Base-by-base conservation (phyloP, 2,888 invertebrate species). In the Callyntrura guangdongensis region DNA sequence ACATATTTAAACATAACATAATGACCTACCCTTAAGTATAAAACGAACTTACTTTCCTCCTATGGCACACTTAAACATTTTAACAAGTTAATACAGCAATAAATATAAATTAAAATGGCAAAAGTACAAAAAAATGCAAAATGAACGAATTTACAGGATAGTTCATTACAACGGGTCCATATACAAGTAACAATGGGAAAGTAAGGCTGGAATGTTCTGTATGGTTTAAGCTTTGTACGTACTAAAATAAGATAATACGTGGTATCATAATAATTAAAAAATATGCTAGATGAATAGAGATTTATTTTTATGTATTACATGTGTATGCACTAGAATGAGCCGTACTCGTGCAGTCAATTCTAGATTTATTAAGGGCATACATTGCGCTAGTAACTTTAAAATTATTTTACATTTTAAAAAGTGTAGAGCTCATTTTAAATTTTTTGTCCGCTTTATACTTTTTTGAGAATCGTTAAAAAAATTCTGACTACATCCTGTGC, bases 101-200 rank as follows among this genome's bases (percentile, higher is more conserved):
- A 49, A 77, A 20, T 59, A 86, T 82, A 82, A 82, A 61, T 72
- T 74, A 86, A 64, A 86, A 86, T 86, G 86, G 86, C 86, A 86
- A 53, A 74, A 86, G n/a, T 86, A 74, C 47, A 85, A 56, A 85
- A n/a, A 86, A 86, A 74, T 59, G 59, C 72, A 59, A 77, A 77
- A 49, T 59, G 45, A 59, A 86, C 45, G 61, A 22, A 36, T 69
- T 36, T 36, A 36, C 69, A 36, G 64, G 45, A n/a, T 36, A 1
- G 45, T 27, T n/a, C 45, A 36, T 69, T 36, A 36, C 27, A 69
- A 69, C 14, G 9, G 8, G n/a, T n/a, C n/a, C n/a, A 25, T n/a
- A n/a, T 9, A 12, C 14, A 53, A 53, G 20, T 36, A 69, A 36
- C 27, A 36, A 79, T 79, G 53, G 25, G 27, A 79, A 14, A 36